Conservation (phyloP, 2,113 vertebrate genomes). For the Coreoperca whiteheadi region DNA sequence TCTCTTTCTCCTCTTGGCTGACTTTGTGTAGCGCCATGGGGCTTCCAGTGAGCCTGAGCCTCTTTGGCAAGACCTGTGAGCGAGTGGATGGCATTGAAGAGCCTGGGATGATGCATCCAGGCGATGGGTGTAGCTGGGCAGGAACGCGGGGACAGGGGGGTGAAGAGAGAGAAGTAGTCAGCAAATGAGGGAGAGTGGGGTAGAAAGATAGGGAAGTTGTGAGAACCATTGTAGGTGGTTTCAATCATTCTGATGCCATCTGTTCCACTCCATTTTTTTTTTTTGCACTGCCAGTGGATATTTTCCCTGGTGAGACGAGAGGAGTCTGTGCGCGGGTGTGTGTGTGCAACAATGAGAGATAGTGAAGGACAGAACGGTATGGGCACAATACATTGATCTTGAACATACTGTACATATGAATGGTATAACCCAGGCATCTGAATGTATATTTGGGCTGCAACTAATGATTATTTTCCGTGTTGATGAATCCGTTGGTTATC, state of each 20-base stretch:
- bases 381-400: constrained; percentile 40
- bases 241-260: constrained; percentile 81
- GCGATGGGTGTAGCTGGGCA: constrained; percentile 48
- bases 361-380: constrained; percentile 46
- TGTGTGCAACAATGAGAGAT: constrained; percentile 38
- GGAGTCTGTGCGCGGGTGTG: constrained; percentile 28
- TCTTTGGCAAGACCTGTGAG: constrained; percentile 71
- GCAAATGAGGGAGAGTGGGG: constrained; percentile 25
- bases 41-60: constrained; percentile 67
- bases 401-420: constrained; percentile 15
- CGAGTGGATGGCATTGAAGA: constrained; percentile 67
- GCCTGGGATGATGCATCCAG: constrained; percentile 52
- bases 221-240: constrained; percentile 78
- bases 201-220: constrained; percentile 57
- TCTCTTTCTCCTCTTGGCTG: constrained; percentile 73
- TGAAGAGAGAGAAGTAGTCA: constrained; percentile 17
- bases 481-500: not conserved
- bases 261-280: constrained; percentile 78
- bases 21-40: constrained; percentile 72
- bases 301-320: constrained; percentile 69
- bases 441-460: not conserved
- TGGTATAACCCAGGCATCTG: not conserved
- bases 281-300: constrained; percentile 73
- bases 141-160: not conserved
- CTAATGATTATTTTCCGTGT: not conserved